Conservation (phyloP, 2,113 vertebrate genomes). For the Paradoxurus hermaphroditus region DNA sequence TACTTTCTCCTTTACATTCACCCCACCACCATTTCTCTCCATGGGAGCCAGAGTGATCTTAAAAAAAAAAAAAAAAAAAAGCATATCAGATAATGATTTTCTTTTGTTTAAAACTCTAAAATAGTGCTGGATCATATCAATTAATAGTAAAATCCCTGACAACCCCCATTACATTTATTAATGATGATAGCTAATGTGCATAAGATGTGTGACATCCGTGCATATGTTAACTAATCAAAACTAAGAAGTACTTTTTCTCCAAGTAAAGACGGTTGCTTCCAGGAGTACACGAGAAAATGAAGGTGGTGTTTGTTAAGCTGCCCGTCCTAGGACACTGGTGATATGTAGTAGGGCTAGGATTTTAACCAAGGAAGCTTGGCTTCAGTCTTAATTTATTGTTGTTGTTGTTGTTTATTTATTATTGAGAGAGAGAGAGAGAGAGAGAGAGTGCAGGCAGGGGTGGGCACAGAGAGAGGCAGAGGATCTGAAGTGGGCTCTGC, state of each 20-base stretch:
- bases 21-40: not conserved
- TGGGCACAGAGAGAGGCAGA: no score
- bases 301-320: not conserved
- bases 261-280: not conserved
- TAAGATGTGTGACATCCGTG: not conserved
- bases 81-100: not conserved
- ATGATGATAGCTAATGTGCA: not conserved
- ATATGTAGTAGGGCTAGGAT: not conserved
- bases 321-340: no score
- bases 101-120: not conserved
- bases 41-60: not conserved
- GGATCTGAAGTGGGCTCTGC: no score
- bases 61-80: not conserved
- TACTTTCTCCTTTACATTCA: not conserved
- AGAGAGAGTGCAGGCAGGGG: no score
- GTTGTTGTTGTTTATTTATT: no score
- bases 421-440: no score
- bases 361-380: not conserved
- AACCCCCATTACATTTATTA: not conserved
- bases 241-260: not conserved
- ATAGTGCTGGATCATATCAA: not conserved
- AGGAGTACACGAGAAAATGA: not conserved
- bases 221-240: not conserved
- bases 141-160: not conserved
- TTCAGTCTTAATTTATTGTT: not conserved